phyloP scores from a whole-genome alignment of 2,797 vertebrate species.

The Botia kubotai region DNA sequence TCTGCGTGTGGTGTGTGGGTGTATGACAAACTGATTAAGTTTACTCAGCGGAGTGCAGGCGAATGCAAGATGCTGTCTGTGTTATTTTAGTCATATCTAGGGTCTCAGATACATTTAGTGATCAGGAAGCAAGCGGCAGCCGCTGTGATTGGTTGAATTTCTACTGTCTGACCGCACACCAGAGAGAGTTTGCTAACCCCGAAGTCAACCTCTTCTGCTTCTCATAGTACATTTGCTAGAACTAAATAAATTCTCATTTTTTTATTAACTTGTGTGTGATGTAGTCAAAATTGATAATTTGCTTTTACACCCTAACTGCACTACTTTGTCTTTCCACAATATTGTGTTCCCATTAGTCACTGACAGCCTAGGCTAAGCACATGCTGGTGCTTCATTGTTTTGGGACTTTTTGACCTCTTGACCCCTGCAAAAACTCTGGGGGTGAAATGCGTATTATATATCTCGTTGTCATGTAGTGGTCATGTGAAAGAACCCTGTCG shows the following conservation, averaged over 20 bases:
- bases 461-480: slow-evolving; percentile 4
- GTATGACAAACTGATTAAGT: slow-evolving; percentile 22
- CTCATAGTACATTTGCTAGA: slow-evolving; percentile 28
- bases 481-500: not conserved
- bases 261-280: not conserved
- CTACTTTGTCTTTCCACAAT: not conserved
- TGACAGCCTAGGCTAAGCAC: not conserved
- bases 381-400: not conserved
- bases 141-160: slow-evolving; percentile 9
- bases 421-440: not conserved
- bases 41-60: slow-evolving; percentile 6
- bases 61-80: slow-evolving; percentile 38
- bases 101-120: slow-evolving; percentile 25
- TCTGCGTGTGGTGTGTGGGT: slow-evolving; percentile 12
- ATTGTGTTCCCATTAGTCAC: slow-evolving; percentile 8
- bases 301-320: slow-evolving; percentile 1
- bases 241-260: slow-evolving; percentile 42
- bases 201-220: slow-evolving; percentile 16
- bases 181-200: slow-evolving; percentile 22
- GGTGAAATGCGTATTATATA: slow-evolving; percentile 15
- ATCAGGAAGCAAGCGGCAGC: slow-evolving; percentile 24
- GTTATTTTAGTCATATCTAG: slow-evolving; percentile 46
- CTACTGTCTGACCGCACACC: slow-evolving; percentile 34
- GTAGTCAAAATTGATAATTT: slow-evolving; percentile 9
- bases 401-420: slow-evolving; percentile 29